Conservation (phyloP, 2,888 invertebrate species). For the Raillietiella orientalis region DNA sequence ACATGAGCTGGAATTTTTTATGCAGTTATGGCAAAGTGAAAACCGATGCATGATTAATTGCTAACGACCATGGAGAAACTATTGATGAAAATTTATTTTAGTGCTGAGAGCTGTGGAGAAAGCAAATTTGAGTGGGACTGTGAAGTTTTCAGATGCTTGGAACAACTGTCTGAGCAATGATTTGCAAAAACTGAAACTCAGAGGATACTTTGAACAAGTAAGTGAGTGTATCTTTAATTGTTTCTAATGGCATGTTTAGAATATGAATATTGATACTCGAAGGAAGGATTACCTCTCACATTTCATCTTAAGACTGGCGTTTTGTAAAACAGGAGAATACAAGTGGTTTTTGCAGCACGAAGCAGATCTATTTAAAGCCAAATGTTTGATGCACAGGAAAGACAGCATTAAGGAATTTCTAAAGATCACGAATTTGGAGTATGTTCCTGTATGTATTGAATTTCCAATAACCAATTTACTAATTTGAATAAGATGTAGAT, state of each 20-base stretch:
- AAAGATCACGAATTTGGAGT: slow-evolving; percentile 23
- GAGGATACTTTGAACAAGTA: slow-evolving; percentile 7
- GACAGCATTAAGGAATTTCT: slow-evolving; percentile 31
- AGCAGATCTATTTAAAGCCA: slow-evolving; percentile 47
- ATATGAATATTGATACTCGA: too few species aligned
- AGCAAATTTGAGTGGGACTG: slow-evolving; percentile 18
- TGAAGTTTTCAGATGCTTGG: slow-evolving; percentile 9
- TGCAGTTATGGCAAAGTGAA: slow-evolving; percentile 18
- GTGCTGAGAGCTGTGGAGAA: slow-evolving; percentile 41
- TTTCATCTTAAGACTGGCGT: slow-evolving; percentile 63
- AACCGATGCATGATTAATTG: slow-evolving; percentile 25
- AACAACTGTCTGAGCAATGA: slow-evolving; percentile 21
- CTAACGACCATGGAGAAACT: slow-evolving; percentile 25
- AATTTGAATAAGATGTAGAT: slow-evolving; percentile 14
- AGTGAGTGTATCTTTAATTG: slow-evolving; percentile 6
- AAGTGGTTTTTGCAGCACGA: slow-evolving; percentile 71
- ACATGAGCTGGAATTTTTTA: slow-evolving; percentile 1
- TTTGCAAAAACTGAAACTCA: slow-evolving; percentile 22
- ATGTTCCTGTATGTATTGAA: slow-evolving; percentile 6
- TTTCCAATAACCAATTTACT: slow-evolving; percentile 2
- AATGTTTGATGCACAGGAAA: slow-evolving; percentile 27
- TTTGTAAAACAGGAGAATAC: slow-evolving; percentile 51
- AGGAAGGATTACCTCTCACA: slow-evolving; percentile 54
- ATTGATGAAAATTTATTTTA: slow-evolving; percentile 8
- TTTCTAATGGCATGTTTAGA: too few species aligned